Conservation (phyloP, 2,797 vertebrate species). For the Eleutherodactylus coqui region DNA sequence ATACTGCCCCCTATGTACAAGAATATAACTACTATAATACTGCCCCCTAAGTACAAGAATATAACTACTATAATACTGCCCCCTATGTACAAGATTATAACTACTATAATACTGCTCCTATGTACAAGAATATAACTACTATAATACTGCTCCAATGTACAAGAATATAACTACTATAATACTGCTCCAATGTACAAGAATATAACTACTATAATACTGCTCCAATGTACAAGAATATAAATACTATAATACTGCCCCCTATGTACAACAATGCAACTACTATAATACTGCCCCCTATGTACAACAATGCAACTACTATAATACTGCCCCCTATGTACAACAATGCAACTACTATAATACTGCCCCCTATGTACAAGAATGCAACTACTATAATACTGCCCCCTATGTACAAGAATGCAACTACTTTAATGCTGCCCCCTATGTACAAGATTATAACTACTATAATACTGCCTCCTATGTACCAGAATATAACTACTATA, state of each 20-base stretch:
- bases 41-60: neutral
- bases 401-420: no score
- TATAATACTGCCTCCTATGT: no score
- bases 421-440: no score
- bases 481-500: no score
- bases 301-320: neutral
- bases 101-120: neutral
- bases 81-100: neutral
- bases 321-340: conserved; percentile 1
- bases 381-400: conserved; percentile 10
- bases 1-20: neutral
- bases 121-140: conserved; percentile 14
- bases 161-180: conserved; percentile 26
- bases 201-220: conserved; percentile 25
- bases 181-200: conserved; percentile 14
- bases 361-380: conserved; percentile 8
- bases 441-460: no score
- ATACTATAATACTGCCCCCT: neutral
- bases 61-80: conserved; percentile 7
- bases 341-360: conserved; percentile 14
- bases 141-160: conserved; percentile 8
- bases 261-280: conserved; percentile 10
- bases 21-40: conserved; percentile 10
- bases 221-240: conserved; percentile 16
- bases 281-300: neutral